Evolutionary conservation across 2,888 invertebrate species (phyloP).

Genomic region (Clivina fossor): DNA sequence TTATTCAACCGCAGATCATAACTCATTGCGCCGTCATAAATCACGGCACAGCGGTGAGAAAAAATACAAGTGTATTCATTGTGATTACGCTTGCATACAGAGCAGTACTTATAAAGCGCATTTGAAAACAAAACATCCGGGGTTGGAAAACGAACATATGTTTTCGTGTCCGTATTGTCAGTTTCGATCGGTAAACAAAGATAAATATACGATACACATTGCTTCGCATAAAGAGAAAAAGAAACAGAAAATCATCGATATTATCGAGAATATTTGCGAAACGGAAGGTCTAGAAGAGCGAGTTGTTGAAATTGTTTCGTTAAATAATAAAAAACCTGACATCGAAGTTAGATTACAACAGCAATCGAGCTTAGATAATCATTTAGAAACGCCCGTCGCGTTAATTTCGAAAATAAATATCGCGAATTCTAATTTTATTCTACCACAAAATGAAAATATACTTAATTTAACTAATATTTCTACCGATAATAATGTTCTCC

Average conservation of each 20-base stretch:
- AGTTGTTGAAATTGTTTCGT: conserved; percentile 16
- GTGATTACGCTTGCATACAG: conserved; percentile 79
- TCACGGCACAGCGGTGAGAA: conserved; percentile 74
- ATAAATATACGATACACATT: conserved; percentile 61
- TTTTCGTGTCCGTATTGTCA: conserved; percentile 64
- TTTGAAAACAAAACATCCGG: conserved; percentile 77
- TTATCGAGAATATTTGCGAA: conserved; percentile 10
- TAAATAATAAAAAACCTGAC: conserved; percentile 9
- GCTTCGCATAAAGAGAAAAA: conserved; percentile 56
- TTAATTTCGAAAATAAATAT: conserved; percentile 17
- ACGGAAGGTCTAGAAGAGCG: conserved; percentile 24
- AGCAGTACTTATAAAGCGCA: conserved; percentile 77
- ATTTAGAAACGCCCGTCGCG: conserved; percentile 24
- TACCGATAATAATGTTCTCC: conserved; percentile 8
- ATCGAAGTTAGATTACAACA: neutral
- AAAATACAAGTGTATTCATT: conserved; percentile 76
- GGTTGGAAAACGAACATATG: conserved; percentile 62
- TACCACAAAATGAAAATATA: conserved; percentile 24
- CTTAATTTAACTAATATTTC: conserved; percentile 19
- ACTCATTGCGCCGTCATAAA: conserved; percentile 77
- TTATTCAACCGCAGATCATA: conserved; percentile 77
- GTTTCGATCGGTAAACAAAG: conserved; percentile 66
- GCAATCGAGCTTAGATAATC: conserved; percentile 3
- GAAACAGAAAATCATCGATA: neutral
- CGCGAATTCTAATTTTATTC: conserved; percentile 17